phyloP scores from a whole-genome alignment of 2,888 invertebrate genomes.

The Brenthis hecate region DNA sequence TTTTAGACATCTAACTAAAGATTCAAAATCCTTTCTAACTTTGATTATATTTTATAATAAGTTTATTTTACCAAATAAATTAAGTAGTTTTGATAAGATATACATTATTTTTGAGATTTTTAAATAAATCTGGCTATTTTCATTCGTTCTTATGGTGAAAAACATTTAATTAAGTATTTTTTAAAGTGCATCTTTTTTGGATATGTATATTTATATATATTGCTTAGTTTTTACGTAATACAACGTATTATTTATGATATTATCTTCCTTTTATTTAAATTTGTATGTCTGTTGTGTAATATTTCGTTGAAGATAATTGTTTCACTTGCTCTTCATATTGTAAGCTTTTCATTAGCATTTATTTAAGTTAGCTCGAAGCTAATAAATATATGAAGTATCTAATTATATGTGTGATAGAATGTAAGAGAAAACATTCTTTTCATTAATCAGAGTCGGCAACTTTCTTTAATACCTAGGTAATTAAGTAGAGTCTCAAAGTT shows the following conservation, averaged over 20 bases:
- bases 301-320: too few relatives aligned
- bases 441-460: slow-evolving; percentile 12
- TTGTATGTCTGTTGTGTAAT: too few relatives aligned
- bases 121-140: too few relatives aligned
- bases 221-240: too few relatives aligned
- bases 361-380: slow-evolving; percentile 26
- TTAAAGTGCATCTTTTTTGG: too few relatives aligned
- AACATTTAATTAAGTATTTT: too few relatives aligned
- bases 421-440: slow-evolving; percentile 20
- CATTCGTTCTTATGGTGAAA: too few relatives aligned
- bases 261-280: too few relatives aligned
- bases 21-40: slow-evolving; percentile 8
- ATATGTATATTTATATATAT: too few relatives aligned
- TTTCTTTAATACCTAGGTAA: slow-evolving; percentile 13
- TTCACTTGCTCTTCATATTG: slow-evolving; percentile 1
- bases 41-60: not conserved
- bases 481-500: slow-evolving; percentile 15
- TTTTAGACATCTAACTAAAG: slow-evolving; percentile 27
- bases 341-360: slow-evolving; percentile 34
- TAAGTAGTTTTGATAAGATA: too few relatives aligned
- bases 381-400: slow-evolving; percentile 6
- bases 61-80: not conserved
- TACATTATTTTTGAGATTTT: too few relatives aligned
- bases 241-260: too few relatives aligned
- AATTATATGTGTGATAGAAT: slow-evolving; percentile 9